Base-by-base conservation (phyloP, 2,888 invertebrate species). In the Cotesia congregata region DNA sequence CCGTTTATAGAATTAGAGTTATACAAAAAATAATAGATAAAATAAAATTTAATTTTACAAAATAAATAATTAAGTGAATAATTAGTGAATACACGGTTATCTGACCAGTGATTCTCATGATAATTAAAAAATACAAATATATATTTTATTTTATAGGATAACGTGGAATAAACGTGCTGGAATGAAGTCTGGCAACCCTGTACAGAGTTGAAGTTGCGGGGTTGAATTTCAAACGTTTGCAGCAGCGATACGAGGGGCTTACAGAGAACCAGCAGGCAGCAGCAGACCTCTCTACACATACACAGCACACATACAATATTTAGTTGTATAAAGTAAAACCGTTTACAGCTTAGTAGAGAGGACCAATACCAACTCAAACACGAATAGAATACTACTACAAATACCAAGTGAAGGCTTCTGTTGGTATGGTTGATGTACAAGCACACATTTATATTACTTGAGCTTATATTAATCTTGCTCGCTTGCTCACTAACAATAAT, bases 211-310 rank as follows among this genome's bases (percentile, higher is more conserved):
- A 78, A 71, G 78, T 80, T 20, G 81, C 85, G 84, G 87, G 87
- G 86, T 87, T 87, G 87, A 86, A 88, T 87, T 87, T 87, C 87
- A 86, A 87, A 83, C 86, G 85, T 83, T 83, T 83, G 83, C 84
- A 85, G 85, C 83, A 85, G 84, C 76, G 69, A 78, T 59, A 67
- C 74, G 68, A 77, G 77, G 77, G 77, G 67, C 74, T 61, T 40
- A 60, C 62, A 30, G 30, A 30, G 50, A 7, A 12, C 50, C 7
- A 7, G 12, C 50, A 50, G 7, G 3, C 50, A 50, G 50, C 50
- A 9, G 9, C 9, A 50, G 9, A 50, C 50, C 7, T 50, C 50
- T 50, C 7, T 12, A 50, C 50, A 6, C 50, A 5, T 12, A 50
- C 7, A 50, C 1, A 50, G 9, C 12, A 50, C 50, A 50, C 50